Conservation (phyloP, 2,113 vertebrate genomes). For the Suricata suricatta region DNA sequence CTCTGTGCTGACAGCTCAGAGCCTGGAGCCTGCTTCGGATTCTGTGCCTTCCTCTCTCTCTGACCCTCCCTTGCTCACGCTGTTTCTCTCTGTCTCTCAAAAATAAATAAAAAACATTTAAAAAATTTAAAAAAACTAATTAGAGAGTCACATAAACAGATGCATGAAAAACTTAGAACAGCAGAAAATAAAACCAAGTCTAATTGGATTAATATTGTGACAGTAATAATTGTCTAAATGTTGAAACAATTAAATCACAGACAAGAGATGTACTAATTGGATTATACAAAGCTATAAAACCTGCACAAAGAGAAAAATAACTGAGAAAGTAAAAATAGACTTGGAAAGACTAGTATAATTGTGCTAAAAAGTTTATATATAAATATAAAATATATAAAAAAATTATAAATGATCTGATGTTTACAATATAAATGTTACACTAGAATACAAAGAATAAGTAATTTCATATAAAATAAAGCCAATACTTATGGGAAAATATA, state of each 20-base stretch:
- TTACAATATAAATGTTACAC: not conserved
- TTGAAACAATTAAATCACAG: constrained; percentile 1
- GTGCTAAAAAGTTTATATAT: not conserved
- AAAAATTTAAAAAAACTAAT: not conserved
- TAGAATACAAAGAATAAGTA: not conserved
- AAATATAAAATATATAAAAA: not conserved
- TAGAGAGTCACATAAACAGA: not conserved
- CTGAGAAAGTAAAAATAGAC: not conserved
- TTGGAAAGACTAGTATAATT: not conserved
- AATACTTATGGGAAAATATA: not conserved
- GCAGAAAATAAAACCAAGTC: not conserved
- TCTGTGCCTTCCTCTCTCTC: too few species aligned
- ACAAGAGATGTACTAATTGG: not conserved
- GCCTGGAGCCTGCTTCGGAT: too few species aligned
- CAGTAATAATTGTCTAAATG: not conserved
- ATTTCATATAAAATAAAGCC: not conserved
- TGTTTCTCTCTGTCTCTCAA: too few species aligned
- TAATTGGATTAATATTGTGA: constrained; percentile 20
- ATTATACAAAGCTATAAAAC: not conserved
- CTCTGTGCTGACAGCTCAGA: too few species aligned
- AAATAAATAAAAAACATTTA: too few species aligned
- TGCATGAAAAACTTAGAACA: not conserved
- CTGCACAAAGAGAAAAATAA: not conserved
- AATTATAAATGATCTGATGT: not conserved
- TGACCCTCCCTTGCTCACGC: too few species aligned